A percentile compares a stretch with the other conserved stretches of the same genome.
These are phyloP conservation scores for Nebria ingens DNA, from an alignment of 1,140 invertebrate species.

Conservation along the genomic window DNA sequence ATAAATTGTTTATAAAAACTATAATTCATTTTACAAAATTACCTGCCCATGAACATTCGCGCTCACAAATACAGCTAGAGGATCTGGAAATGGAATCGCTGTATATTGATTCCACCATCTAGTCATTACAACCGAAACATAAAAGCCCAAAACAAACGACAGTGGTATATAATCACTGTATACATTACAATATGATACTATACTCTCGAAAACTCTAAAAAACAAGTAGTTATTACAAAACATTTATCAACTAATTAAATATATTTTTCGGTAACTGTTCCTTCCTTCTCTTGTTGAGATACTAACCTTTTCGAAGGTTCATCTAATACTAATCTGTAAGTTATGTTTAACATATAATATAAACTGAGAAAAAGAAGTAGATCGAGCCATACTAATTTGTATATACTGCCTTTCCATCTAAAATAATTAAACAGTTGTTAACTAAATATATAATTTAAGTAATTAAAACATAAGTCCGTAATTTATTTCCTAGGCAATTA, in stretches of 20 bases:
- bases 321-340: constrained; percentile 46
- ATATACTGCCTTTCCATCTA: constrained; percentile 45
- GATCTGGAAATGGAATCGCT: constrained; percentile 69
- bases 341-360: constrained; percentile 47
- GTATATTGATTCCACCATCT: constrained; percentile 90
- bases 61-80: constrained; percentile 73
- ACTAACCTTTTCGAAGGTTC: constrained; percentile 43
- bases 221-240: constrained; percentile 20
- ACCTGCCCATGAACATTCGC: constrained; percentile 51
- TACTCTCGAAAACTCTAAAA: constrained; percentile 57
- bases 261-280: not conserved
- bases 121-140: constrained; percentile 83
- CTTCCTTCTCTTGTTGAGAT: not conserved
- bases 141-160: constrained; percentile 83
- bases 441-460: not conserved
- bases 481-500: not conserved
- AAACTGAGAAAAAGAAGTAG: constrained; percentile 48
- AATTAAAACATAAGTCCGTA: not conserved
- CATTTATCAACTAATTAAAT: not conserved
- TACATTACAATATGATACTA: constrained; percentile 68
- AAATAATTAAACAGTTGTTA: constrained; percentile 5
- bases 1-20: constrained; percentile 16
- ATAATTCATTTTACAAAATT: constrained; percentile 13
- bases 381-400: constrained; percentile 63
- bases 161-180: constrained; percentile 72